phyloP scores from a whole-genome alignment of 2,888 invertebrate genomes.

The Scrobipalpa atriplicella region DNA sequence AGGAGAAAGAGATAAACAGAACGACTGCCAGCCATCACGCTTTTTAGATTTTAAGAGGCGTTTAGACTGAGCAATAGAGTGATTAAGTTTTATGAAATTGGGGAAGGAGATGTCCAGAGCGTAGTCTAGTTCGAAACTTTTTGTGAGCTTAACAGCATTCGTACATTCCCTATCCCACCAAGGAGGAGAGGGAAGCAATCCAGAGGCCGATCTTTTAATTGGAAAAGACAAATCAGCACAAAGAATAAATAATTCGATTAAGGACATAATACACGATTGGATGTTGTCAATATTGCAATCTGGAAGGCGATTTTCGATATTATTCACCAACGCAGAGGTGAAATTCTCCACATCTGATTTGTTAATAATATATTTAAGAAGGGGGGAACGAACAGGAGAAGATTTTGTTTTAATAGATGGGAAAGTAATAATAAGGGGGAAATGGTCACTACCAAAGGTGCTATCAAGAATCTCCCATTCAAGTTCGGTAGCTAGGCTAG shows the following conservation, averaged over 20 bases:
- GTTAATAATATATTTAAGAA: background rate
- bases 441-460: constrained; percentile 25
- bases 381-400: background rate
- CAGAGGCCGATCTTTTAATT: background rate
- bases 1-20: too few species aligned
- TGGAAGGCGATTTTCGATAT: too few species aligned
- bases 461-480: constrained; percentile 13
- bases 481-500: background rate
- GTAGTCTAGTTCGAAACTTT: background rate
- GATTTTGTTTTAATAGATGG: background rate
- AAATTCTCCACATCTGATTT: background rate
- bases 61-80: too few species aligned
- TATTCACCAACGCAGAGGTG: too few species aligned
- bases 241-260: background rate
- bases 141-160: background rate
- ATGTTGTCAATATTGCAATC: too few species aligned
- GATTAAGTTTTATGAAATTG: too few species aligned
- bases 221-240: background rate
- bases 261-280: background rate
- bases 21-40: too few species aligned
- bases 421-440: constrained; percentile 17
- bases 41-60: too few species aligned
- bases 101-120: background rate
- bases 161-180: background rate
- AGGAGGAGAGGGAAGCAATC: background rate